Evolutionary conservation across 2,797 vertebrate genomes (phyloP).

Genomic region (Schizothorax lantsangensis): DNA sequence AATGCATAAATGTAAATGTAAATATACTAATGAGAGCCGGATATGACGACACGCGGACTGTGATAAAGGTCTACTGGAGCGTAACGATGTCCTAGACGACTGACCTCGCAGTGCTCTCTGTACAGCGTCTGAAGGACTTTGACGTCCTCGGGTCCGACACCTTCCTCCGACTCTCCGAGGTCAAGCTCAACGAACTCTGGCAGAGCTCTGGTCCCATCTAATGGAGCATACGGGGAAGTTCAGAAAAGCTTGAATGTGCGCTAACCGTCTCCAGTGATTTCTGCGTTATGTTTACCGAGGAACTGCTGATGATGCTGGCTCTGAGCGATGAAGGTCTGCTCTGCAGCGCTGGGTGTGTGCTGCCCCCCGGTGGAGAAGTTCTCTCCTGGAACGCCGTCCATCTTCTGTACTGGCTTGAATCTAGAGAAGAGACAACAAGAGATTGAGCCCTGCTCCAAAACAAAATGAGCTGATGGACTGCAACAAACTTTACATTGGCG

Average conservation of each 20-base stretch:
- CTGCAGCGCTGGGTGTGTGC: conserved; percentile 79
- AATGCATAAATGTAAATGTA: too few species aligned
- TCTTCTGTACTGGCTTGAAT: conserved; percentile 92
- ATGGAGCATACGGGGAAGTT: neutral
- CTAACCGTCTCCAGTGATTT: neutral
- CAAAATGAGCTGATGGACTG: too few species aligned
- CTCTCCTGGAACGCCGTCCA: conserved; percentile 85
- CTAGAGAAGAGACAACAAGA: conserved; percentile 70
- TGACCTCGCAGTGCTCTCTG: conserved; percentile 96
- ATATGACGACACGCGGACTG: neutral
- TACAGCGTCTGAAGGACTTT: conserved; percentile 93
- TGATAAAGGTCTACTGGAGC: neutral
- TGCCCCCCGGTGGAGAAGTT: conserved; percentile 80
- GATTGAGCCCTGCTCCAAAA: neutral
- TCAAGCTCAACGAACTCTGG: conserved; percentile 92
- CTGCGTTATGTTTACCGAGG: conserved; percentile 80
- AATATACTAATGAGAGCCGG: too few species aligned
- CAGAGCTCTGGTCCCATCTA: conserved; percentile 90
- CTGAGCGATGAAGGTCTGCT: conserved; percentile 92
- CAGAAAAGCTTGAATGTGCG: neutral
- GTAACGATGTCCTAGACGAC: neutral
- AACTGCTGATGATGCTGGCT: conserved; percentile 98
- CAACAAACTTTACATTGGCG: neutral
- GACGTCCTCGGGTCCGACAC: conserved; percentile 83
- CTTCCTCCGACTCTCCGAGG: conserved; percentile 82